Evolutionary conservation across 1,140 invertebrate species (phyloP), one percentile per base, ranked within the genome.

Genomic region (Drosophila kepulauana): DNA sequence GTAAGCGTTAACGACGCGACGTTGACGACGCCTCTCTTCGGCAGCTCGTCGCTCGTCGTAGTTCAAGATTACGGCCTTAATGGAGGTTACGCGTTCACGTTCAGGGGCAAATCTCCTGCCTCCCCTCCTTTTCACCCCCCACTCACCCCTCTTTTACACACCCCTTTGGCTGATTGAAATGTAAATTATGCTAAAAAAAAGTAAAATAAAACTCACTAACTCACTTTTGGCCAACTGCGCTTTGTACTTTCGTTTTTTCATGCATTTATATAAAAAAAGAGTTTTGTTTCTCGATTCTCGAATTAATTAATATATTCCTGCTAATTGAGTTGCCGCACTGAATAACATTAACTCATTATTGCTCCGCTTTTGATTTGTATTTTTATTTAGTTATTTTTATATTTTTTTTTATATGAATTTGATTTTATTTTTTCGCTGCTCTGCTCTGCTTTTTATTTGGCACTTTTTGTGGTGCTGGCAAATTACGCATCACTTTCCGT

Each of bases 21-120:
- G 16, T 20, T 20, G 16, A 20, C 20, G 45, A n/a, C 45, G 58
- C 6, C 54, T 13, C 52, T 33, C 52, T 56, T 15, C 45, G 49
- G 45, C 51, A 15, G 30, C 48, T 8, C 38, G n/a, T 45, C 38
- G 51, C 20, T 33, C 48, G 43, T 54, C 35, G 49, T 67, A 76
- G 87, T 90, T 90, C 86, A 90, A 90, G 87, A 87, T 78, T 91
- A 59, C 70, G 86, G 87, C 87, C 87, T 91, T 73, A 81, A 77
- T 90, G 80, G 87, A 87, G 87, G 87, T 90, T 91, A 91, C 67
- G 86, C 87, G 82, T 91, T 91, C 88, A 91, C 84, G 87, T 87
- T 87, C 82, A 87, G 76, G 82, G 82, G 77, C 80, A 86, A 62
- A 66, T 66, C 69, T 61, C 54, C 20, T 52, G 13, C 35, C 56